These are phyloP conservation scores for Tetrao urogallus DNA, from an alignment of 2,113 vertebrate species.

Conservation along the genomic window DNA sequence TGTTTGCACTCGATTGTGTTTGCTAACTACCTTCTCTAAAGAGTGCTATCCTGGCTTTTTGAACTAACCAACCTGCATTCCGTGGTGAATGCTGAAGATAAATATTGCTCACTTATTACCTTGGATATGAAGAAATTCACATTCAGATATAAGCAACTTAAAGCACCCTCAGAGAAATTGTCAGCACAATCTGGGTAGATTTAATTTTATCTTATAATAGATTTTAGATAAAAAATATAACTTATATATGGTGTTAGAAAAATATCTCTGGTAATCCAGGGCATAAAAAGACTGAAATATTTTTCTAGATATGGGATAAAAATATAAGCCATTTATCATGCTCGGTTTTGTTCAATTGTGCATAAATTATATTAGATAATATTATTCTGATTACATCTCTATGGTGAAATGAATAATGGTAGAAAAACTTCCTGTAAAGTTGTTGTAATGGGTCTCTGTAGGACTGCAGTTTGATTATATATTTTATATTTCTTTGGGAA, in stretches of 20 bases:
- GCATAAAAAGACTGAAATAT: neutral
- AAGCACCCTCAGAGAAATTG: neutral
- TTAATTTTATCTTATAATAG: neutral
- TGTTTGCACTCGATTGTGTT: neutral
- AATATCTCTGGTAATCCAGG: neutral
- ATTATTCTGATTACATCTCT: neutral
- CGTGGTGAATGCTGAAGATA: neutral
- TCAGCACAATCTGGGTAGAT: rapidly evolving
- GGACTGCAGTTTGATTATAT: neutral
- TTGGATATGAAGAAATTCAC: neutral
- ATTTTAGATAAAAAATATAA: neutral
- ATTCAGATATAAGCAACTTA: neutral
- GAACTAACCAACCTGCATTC: neutral
- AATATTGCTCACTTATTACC: neutral
- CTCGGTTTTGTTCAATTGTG: neutral
- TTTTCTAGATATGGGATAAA: neutral
- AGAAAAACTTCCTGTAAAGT: neutral
- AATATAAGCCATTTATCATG: neutral
- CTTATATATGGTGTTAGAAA: neutral
- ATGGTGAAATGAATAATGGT: neutral
- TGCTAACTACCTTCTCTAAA: neutral
- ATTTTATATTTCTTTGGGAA: neutral
- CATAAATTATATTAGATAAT: neutral
- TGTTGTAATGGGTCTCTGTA: neutral
- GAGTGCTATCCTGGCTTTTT: neutral